Evolutionary conservation across 2,113 vertebrate species (phyloP).

Genomic region (Pollachius pollachius): DNA sequence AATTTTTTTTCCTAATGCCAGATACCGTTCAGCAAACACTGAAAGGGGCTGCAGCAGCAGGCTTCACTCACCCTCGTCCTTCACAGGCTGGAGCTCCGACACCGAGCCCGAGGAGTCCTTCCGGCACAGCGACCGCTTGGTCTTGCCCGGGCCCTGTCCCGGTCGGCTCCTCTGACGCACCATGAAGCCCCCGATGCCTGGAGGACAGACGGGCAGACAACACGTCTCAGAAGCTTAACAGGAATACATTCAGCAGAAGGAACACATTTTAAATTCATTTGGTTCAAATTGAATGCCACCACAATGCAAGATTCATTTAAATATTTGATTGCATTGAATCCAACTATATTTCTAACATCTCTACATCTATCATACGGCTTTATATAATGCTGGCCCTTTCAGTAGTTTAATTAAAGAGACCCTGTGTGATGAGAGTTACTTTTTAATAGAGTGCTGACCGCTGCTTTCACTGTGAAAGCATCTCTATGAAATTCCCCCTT

Average conservation of each 20-base stretch:
- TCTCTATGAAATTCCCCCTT: conserved; percentile 22
- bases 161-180: conserved; percentile 94
- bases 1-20: too few species aligned
- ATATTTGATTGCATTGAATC: too few species aligned
- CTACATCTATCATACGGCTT: too few species aligned
- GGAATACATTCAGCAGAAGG: too few species aligned
- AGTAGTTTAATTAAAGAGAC: neutral
- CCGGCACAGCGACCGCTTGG: conserved; percentile 84
- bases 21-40: neutral
- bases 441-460: conserved; percentile 15
- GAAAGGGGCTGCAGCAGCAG: neutral
- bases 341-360: too few species aligned
- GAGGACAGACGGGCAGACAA: neutral
- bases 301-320: too few species aligned
- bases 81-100: conserved; percentile 81
- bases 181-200: conserved; percentile 98
- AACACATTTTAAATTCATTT: too few species aligned
- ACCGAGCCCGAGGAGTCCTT: conserved; percentile 93
- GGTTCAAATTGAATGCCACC: too few species aligned
- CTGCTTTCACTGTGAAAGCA: conserved; percentile 19
- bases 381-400: neutral
- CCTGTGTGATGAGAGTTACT: neutral
- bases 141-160: conserved; percentile 88
- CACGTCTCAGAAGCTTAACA: too few species aligned
- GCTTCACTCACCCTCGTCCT: conserved; percentile 82